Conservation (phyloP, 1,140 invertebrate species). For the Elymnias hypermnestra region DNA sequence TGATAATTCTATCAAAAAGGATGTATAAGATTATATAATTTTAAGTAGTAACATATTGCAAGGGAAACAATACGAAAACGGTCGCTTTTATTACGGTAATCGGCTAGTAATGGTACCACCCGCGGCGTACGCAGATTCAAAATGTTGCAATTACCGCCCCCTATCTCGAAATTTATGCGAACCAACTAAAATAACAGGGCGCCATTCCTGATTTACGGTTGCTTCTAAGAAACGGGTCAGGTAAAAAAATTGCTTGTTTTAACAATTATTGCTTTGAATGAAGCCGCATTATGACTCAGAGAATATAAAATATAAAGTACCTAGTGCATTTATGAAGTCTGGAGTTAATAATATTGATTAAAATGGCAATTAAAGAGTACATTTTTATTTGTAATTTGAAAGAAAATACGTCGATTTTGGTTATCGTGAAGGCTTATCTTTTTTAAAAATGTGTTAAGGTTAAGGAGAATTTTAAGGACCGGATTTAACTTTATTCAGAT, state of each 20-base stretch:
- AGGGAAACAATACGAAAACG: constrained; percentile 9
- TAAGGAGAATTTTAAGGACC: too few relatives aligned
- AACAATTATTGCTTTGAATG: constrained; percentile 32
- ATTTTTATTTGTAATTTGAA: too few relatives aligned
- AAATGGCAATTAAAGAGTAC: too few relatives aligned
- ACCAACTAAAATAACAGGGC: constrained; percentile 54
- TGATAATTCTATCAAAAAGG: too few relatives aligned
- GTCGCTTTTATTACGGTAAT: constrained; percentile 15
- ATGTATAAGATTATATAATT: too few relatives aligned
- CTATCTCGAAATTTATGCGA: constrained; percentile 40
- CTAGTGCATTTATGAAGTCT: background rate
- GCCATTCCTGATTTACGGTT: constrained; percentile 53
- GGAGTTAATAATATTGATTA: too few relatives aligned
- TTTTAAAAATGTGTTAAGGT: too few relatives aligned
- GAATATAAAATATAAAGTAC: background rate
- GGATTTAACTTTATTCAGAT: too few relatives aligned
- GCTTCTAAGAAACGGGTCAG: constrained; percentile 44
- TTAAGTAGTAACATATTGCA: too few relatives aligned
- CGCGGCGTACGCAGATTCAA: constrained; percentile 35
- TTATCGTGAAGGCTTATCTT: too few relatives aligned
- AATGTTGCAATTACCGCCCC: constrained; percentile 39
- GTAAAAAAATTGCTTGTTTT: constrained; percentile 44
- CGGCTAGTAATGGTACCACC: constrained; percentile 31
- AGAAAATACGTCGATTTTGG: too few relatives aligned
- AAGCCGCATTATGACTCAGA: constrained; percentile 48